Evolutionary conservation across 2,113 vertebrate species (phyloP).

Genomic region (Hippopotamus amphibius): DNA sequence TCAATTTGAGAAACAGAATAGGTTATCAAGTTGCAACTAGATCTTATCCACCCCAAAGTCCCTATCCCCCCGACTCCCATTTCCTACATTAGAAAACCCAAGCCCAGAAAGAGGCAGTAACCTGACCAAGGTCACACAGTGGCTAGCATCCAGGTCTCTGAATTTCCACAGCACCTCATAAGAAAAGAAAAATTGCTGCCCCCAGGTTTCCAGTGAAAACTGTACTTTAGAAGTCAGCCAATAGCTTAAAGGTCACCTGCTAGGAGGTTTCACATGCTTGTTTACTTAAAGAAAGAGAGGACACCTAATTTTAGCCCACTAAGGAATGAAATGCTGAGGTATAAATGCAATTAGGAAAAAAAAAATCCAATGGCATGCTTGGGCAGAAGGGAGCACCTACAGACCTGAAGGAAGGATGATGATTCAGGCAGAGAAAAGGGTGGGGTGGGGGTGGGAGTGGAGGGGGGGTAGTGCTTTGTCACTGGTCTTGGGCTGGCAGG

Average conservation of each 20-base stretch:
- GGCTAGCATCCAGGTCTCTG: not conserved
- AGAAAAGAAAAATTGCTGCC: not conserved
- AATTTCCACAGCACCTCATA: not conserved
- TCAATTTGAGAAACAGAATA: not conserved
- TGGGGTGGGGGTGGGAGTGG: not conserved
- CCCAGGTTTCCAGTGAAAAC: slow-evolving; percentile 39
- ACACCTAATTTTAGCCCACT: slow-evolving; percentile 43
- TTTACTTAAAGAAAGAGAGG: slow-evolving; percentile 41
- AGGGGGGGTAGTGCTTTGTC: not conserved
- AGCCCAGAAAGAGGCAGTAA: not conserved
- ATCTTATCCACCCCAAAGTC: not conserved
- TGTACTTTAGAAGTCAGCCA: slow-evolving; percentile 20
- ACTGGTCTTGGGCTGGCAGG: not conserved
- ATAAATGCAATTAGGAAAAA: not conserved
- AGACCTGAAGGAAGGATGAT: not conserved
- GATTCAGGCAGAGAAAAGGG: not conserved
- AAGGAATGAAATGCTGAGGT: slow-evolving; percentile 48
- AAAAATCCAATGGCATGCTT: not conserved
- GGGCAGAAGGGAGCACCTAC: not conserved
- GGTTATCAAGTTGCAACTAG: not conserved
- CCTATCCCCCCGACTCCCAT: not conserved
- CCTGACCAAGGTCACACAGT: not conserved
- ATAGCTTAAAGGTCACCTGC: slow-evolving; percentile 48
- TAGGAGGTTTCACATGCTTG: slow-evolving; percentile 26
- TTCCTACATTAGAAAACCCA: not conserved